Evolutionary conservation across 2,888 invertebrate genomes (phyloP).

Genomic region (Heterodera filipjevi): DNA sequence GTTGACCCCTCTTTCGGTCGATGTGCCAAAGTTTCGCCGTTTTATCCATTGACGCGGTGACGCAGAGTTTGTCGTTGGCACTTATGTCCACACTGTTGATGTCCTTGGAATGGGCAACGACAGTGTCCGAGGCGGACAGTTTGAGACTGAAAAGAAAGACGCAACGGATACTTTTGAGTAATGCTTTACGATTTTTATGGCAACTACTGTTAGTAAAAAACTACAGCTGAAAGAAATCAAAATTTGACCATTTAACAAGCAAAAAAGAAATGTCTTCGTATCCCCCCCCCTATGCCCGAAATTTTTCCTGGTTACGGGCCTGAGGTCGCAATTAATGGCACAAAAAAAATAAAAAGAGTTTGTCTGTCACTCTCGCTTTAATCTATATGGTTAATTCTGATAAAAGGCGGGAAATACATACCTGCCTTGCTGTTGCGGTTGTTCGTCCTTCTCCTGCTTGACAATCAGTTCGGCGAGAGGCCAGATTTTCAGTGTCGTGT

Average conservation of each 20-base stretch:
- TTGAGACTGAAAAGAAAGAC: constrained; percentile 35
- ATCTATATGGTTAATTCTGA: too few species aligned
- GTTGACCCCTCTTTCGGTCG: constrained; percentile 66
- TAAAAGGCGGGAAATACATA: not conserved
- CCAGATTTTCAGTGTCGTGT: constrained; percentile 85
- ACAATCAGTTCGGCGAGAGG: constrained; percentile 39
- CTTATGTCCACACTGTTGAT: constrained; percentile 81
- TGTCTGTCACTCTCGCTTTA: too few species aligned
- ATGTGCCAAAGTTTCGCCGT: constrained; percentile 77
- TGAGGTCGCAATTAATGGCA: too few species aligned
- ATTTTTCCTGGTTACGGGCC: too few species aligned
- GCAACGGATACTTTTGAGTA: too few species aligned
- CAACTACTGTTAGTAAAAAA: too few species aligned
- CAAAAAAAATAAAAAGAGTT: too few species aligned
- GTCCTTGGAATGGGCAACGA: constrained; percentile 69
- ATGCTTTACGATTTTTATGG: too few species aligned
- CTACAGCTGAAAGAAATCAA: too few species aligned
- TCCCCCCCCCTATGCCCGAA: too few species aligned
- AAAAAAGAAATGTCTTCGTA: too few species aligned
- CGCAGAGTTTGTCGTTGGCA: constrained; percentile 80
- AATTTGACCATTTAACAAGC: too few species aligned
- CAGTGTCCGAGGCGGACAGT: constrained; percentile 53
- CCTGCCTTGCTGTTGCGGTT: constrained; percentile 13
- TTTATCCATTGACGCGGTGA: constrained; percentile 92
- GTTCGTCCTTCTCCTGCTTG: constrained; percentile 20